These are phyloP conservation scores for Monomorium pharaonis DNA, from an alignment of 1,140 invertebrate genomes.

Conservation along the genomic window DNA sequence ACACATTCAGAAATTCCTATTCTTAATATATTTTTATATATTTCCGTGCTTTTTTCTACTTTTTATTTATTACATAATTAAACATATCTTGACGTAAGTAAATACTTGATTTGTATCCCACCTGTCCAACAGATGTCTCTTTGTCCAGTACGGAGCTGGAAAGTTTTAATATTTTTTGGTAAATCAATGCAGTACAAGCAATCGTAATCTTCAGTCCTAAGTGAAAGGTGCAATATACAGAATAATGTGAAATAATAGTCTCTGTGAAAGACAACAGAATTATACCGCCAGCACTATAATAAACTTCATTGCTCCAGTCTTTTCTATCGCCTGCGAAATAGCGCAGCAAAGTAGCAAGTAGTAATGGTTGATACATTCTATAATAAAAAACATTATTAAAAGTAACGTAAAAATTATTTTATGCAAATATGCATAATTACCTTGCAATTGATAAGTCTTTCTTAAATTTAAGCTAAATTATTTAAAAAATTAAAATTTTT, in stretches of 20 bases:
- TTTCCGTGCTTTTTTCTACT: background rate
- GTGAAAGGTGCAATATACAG: conserved; percentile 91
- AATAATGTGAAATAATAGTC: conserved; percentile 91
- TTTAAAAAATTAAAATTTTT: background rate
- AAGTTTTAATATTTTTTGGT: conserved; percentile 89
- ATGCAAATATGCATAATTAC: no score
- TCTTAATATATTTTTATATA: background rate
- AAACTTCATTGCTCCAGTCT: conserved; percentile 86
- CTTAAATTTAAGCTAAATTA: background rate
- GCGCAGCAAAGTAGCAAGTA: conserved; percentile 89
- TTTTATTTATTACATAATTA: background rate
- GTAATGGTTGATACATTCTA: conserved; percentile 91
- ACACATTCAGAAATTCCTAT: no score
- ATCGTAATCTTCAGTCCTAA: conserved; percentile 93
- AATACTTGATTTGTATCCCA: conserved; percentile 22
- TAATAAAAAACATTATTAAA: conserved; percentile 38
- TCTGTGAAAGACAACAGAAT: conserved; percentile 89
- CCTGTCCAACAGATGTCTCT: conserved; percentile 81
- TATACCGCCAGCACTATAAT: conserved; percentile 89
- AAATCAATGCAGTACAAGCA: conserved; percentile 92
- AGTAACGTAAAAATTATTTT: background rate
- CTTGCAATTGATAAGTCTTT: no score
- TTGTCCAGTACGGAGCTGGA: conserved; percentile 69
- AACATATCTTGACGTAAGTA: background rate
- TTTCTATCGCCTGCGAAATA: conserved; percentile 87